Base-by-base conservation (phyloP, 2,888 invertebrate species). In the Caenorhabditis becei region DNA sequence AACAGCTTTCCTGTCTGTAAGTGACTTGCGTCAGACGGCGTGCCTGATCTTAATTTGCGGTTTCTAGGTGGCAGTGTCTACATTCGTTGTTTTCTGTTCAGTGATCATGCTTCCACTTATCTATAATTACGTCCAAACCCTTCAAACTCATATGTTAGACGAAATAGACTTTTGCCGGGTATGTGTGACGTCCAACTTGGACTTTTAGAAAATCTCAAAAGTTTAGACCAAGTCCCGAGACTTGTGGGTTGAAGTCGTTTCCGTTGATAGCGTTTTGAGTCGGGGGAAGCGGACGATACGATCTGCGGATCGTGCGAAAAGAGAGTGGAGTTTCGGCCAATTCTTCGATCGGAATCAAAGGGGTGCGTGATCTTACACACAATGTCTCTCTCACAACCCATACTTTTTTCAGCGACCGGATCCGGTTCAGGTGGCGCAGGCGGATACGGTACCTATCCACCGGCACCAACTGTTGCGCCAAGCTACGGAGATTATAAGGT, bases 121-220 rank as follows among this genome's bases (percentile, higher is more conserved):
- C n/a, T 90, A 91, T 18, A 66, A 51, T 41, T 56, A 74, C 24
- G 61, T 66, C 8, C 49, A 80, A 28, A 70, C 85, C 8, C 84
- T 91, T 26, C 90, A 91, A 77, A 85, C 86, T 23, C 90, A 91
- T 53, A 80, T 91, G 80, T 66, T 86, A 14, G 83, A 84, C 67
- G 91, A 91, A 71, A 88, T 89, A 58, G 89, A 89, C 62, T 89
- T 89, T 70, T 91, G 91, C 83, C 86, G 89, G 82, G 89, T 85
- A 53, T 1, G 28, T 44, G 0, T 20, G 14, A 18, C 10, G 37
- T 28, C 8, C n/a, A 66, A 28, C 37, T 54, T n/a, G 32, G 67
- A 11, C 53, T 61, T 16, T 47, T 69, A 28, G 59, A 32, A 56
- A 23, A 32, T 44, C 16, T 53, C 24, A 5, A 18, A n/a, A 24